Base-by-base conservation (phyloP, 2,113 vertebrate genomes). In the Ovis canadensis region DNA sequence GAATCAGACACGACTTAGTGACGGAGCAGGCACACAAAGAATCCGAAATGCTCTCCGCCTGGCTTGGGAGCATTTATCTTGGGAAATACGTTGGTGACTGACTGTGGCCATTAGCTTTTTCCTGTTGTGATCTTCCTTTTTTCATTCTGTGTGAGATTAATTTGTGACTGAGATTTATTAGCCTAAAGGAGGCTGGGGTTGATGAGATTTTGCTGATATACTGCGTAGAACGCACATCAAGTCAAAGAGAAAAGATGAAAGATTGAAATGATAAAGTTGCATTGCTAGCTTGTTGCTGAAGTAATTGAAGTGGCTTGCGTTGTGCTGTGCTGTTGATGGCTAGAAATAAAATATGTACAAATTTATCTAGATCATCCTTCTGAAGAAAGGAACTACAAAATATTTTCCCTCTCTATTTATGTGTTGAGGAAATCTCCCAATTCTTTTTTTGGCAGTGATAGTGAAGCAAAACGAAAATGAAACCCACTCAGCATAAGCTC, bases 271-370 rank as follows among this genome's bases (percentile, higher is more conserved):
- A 98, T 99, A 96, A 98, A 98, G 97, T 97, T 96, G 96, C 97
- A 92, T 94, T 97, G 97, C 98, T 96, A 94, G 97, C 98, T 98
- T 98, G 98, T 99, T 96, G 94, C 95, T 97, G 97, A 98, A 92
- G 98, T 99, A 99, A 99, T 98, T 99, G 98, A 98, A 98, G 98
- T 97, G 97, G 97, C 98, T 98, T 98, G 97, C 98, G 96, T 94
- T 98, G 96, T 95, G 95, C 97, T 97, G 90, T 96, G 88, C 97
- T 98, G 94, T 11, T 98, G 98, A 98, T 97, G 97, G 98, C 96
- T 97, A 98, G 97, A 97, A 98, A 98, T 98, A 98, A 99, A 98
- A 98, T 98, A 98, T 93, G 97, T 98, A 98, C 62, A 64, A 98
- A 97, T 98, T 98, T 98, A 98, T 98, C 98, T 98, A 98, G 96